Base-by-base conservation (phyloP, 2,797 vertebrate species). In the Parauchenoglanis ngamensis region DNA sequence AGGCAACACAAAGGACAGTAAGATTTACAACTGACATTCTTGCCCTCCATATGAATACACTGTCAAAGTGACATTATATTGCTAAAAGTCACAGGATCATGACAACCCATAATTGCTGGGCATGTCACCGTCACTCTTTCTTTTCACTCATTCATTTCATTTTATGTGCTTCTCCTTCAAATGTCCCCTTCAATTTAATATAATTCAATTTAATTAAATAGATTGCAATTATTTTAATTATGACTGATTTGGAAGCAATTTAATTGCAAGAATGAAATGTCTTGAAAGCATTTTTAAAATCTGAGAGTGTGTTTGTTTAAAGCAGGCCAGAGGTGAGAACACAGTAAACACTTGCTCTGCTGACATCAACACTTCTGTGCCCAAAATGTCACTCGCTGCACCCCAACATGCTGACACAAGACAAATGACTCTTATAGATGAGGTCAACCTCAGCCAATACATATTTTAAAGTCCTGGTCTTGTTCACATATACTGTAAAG, bases 321-420 rank as follows among this genome's bases (percentile, higher is more conserved):
- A 79, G 65, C 49, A 80, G 65, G 85, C 40, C 49, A 59, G 72
- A 84, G 81, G 81, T 80, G 85, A 86, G 76, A 70, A 59, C 21
- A 68, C 81, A 44, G 67, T 86, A 80, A 79, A 86, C 73, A 52
- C 31, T 78, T 12, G 13, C 67, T 84, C 67, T 89, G 85, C 88
- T 89, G 81, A 89, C 85, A 86, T 78, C 56, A 23, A 89, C 85
- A 86, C 65, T 86, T 89, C 73, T 79, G 65, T 54, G 65, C 44
- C 85, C 49, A 67, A 84, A 63, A 73, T 86, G 85, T 65, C 85
- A 75, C 73, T 84, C 35, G 46, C 75, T 54, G 73, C 65, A 86
- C 73, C 31, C 81, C 40, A 67, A 78, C 85, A 77, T 86, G 88
- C 88, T 86, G 88, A 89, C 88, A 89, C 85, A 89, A 86, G 85